Percentiles rank a stretch among this genome's conserved stretches.
phyloP scores from a whole-genome alignment of 2,888 invertebrate species.

The Synanthedon vespiformis region DNA sequence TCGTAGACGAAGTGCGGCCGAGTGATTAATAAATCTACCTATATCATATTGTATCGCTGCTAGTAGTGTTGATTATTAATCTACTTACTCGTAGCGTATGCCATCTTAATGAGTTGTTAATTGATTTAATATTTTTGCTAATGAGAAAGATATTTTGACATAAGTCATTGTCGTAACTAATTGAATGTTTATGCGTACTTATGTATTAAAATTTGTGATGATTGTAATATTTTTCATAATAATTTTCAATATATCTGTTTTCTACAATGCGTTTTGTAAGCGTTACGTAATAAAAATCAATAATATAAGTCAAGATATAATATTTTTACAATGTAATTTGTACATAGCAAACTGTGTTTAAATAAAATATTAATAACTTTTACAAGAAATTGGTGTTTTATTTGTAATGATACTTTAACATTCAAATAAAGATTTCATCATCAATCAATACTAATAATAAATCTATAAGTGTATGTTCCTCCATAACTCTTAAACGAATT shows the following conservation, averaged over 20 bases:
- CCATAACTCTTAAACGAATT: no score
- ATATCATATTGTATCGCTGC: neutral
- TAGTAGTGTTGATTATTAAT: slow-evolving; percentile 8
- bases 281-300: slow-evolving; percentile 61
- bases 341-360: slow-evolving; percentile 67
- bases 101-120: slow-evolving; percentile 36
- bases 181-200: slow-evolving; percentile 42
- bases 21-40: slow-evolving; percentile 11
- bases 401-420: no score
- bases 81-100: slow-evolving; percentile 7
- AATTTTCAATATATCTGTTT: slow-evolving; percentile 38
- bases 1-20: slow-evolving; percentile 15
- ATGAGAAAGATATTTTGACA: slow-evolving; percentile 3
- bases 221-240: slow-evolving; percentile 51
- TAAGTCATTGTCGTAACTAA: slow-evolving; percentile 1
- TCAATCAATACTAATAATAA: no score
- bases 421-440: no score
- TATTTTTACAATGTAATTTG: slow-evolving; percentile 71
- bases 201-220: slow-evolving; percentile 48
- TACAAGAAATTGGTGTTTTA: slow-evolving; percentile 30
- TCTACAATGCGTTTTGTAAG: slow-evolving; percentile 53
- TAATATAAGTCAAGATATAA: slow-evolving; percentile 64
- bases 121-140: slow-evolving; percentile 24
- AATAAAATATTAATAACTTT: slow-evolving; percentile 65
- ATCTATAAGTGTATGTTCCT: no score